These are phyloP conservation scores for Eclectus roratus DNA, from an alignment of 2,113 vertebrate species.

Conservation along the genomic window DNA sequence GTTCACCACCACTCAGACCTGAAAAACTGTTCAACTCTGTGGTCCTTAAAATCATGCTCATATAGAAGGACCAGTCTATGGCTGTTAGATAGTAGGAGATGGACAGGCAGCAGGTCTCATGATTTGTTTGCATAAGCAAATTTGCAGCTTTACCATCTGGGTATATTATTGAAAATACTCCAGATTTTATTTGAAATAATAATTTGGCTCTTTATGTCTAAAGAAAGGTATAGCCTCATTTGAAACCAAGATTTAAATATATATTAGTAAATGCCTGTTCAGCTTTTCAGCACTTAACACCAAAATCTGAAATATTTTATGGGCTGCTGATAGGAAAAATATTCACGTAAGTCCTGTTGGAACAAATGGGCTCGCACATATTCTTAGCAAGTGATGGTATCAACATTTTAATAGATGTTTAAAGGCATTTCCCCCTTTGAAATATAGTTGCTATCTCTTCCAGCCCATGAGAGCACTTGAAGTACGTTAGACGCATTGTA, in stretches of 20 bases:
- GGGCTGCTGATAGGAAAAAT: not conserved
- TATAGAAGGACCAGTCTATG: not conserved
- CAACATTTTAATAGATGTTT: not conserved
- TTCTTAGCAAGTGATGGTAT: not conserved
- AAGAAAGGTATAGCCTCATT: not conserved
- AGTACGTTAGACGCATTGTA: not conserved
- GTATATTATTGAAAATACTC: not conserved
- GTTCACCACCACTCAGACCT: not conserved
- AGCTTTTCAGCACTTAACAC: not conserved
- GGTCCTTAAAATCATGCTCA: not conserved
- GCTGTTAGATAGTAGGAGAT: not conserved
- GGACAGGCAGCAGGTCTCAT: not conserved
- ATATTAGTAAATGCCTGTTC: not conserved
- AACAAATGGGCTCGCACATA: not conserved
- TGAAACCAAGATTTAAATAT: not conserved
- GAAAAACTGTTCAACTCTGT: not conserved
- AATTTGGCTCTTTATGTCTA: not conserved
- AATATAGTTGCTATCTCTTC: not conserved
- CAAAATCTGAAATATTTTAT: not conserved
- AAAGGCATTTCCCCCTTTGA: not conserved
- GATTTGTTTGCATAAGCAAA: not conserved
- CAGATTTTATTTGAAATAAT: not conserved
- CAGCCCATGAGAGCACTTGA: not conserved
- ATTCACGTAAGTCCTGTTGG: not conserved
- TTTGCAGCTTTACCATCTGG: not conserved